Evolutionary conservation across 2,113 vertebrate genomes (phyloP), one percentile per base, ranked within the genome.

Genomic region (Paramisgurnus dabryanus): DNA sequence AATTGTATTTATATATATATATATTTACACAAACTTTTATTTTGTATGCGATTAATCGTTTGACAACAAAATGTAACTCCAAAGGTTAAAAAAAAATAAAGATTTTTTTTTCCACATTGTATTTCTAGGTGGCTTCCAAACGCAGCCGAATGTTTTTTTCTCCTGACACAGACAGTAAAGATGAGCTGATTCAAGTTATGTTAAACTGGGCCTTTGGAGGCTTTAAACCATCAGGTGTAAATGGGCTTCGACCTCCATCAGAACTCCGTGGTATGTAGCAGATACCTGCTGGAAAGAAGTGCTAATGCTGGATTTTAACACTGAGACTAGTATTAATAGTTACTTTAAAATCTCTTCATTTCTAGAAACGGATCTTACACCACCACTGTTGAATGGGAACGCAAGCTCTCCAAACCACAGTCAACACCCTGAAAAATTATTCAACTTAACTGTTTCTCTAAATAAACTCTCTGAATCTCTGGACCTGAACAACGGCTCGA

Each of bases 151-250:
- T 94, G 86, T 87, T 83, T 0, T 97, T 98, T 72, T 27, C 92
- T 2, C 5, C 76, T 0, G 78, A 87, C 0, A 67, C 93, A 70
- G 90, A 92, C 34, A 60, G 80, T 40, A 49, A 9, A 10, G 85
- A 90, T 0, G 93, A 95, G 45, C 88, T 94, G 65, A 89, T 97
- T 82, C 93, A 89, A 82, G 90, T 91, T 71, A 93, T 97, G 95
- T 13, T 98, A 0, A 92, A 96, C 71, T 98, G 97, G 97, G 97
- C 97, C 0, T 83, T 94, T 0, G 90, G 87, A 0, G 96, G 95
- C 41, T 98, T 98, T 83, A 91, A 89, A 68, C 95, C 95, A 2
- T 77, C 85, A 0, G 95, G 95, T 0, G 50, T 91, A 0, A 92
- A 93, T 18, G 94, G 93, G 3, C 87, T 96, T 86, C 91, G 78